Evolutionary conservation across 64 coral and sea anemone genomes (phyloP).

Genomic region (Catalaphyllia jardinei): DNA sequence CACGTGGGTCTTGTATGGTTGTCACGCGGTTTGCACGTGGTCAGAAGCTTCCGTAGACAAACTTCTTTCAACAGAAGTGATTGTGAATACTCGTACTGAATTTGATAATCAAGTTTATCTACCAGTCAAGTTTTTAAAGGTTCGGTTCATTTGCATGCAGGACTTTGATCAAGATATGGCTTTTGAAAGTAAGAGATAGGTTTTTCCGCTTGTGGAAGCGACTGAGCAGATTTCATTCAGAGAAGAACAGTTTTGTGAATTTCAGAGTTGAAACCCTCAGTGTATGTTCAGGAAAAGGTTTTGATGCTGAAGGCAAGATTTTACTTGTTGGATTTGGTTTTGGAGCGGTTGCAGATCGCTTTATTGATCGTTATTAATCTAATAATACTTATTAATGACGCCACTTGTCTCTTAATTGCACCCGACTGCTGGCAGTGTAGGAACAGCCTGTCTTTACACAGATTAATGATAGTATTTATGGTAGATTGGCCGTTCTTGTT

Average conservation of each 20-base stretch:
- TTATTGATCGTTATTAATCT: not conserved
- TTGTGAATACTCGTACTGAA: not conserved
- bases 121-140: not conserved
- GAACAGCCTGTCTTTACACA: not conserved
- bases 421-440: not conserved
- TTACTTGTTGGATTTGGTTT: not conserved
- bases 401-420: not conserved
- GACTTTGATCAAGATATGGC: not conserved
- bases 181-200: no score
- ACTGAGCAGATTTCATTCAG: no score
- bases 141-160: not conserved
- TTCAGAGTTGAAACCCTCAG: not conserved
- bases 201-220: no score
- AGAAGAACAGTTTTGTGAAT: not conserved
- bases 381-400: not conserved
- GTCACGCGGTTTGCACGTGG: conserved; percentile 32
- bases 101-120: not conserved
- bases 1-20: not conserved
- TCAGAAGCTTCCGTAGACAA: conserved; percentile 24
- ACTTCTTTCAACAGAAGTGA: conserved; percentile 24
- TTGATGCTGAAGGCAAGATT: not conserved
- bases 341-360: not conserved
- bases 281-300: not conserved
- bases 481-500: not conserved
- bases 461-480: not conserved